These are phyloP conservation scores for Drosophila serrata DNA, from an alignment of 1,140 invertebrate genomes.

Conservation along the genomic window DNA sequence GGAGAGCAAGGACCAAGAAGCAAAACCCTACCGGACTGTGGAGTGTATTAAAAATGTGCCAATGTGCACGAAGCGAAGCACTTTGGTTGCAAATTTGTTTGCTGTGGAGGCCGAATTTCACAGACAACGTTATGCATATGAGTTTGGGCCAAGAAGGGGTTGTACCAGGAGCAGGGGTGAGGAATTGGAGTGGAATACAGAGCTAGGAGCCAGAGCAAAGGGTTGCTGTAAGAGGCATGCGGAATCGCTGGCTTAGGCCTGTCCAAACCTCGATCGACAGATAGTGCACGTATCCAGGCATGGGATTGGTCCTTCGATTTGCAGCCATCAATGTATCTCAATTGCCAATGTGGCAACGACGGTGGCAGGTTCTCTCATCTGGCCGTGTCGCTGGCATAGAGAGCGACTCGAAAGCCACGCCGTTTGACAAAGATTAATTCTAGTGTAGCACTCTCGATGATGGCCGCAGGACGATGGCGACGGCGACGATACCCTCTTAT, in stretches of 20 bases:
- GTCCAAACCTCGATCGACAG: constrained; percentile 42
- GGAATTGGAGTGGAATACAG: not conserved
- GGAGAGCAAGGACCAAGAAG: constrained; percentile 8
- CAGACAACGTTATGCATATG: constrained; percentile 53
- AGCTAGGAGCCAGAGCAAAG: not conserved
- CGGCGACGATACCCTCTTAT: constrained; percentile 30
- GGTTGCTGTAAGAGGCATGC: constrained; percentile 13
- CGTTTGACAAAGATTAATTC: constrained; percentile 50
- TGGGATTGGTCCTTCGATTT: constrained; percentile 38
- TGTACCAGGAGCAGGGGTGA: not conserved
- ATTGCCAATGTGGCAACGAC: constrained; percentile 22
- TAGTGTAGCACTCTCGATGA: constrained; percentile 50
- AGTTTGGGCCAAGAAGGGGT: constrained; percentile 10
- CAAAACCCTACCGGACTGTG: constrained; percentile 5
- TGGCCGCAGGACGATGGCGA: constrained; percentile 23
- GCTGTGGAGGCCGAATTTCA: constrained; percentile 38
- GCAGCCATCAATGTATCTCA: constrained; percentile 39
- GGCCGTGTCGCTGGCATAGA: constrained; percentile 25
- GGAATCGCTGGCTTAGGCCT: constrained; percentile 33
- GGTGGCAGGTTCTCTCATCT: constrained; percentile 10
- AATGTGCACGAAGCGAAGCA: constrained; percentile 46
- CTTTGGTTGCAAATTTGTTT: constrained; percentile 58
- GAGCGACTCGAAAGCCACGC: constrained; percentile 39
- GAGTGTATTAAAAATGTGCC: constrained; percentile 57
- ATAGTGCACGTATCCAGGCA: constrained; percentile 40